Evolutionary conservation across 92 coral and sea anemone genomes (phyloP).

Genomic region (Porites lobata): DNA sequence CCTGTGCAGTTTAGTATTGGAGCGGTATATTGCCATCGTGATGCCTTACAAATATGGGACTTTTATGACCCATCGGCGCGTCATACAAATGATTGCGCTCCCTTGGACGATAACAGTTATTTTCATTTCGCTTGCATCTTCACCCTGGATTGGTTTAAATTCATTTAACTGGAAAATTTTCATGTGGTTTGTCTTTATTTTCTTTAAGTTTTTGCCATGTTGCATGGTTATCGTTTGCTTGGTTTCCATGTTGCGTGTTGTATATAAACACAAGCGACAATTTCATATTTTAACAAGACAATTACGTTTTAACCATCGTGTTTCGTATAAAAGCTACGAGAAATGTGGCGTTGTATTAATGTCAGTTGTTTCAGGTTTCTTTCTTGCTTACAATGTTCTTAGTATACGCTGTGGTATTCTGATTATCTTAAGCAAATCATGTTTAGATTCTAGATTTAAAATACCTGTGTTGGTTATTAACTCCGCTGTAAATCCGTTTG

Average conservation of each 20-base stretch:
- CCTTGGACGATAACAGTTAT: not conserved
- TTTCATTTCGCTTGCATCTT: not conserved
- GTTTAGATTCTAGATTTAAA: too few relatives aligned
- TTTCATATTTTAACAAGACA: not conserved
- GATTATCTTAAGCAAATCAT: too few relatives aligned
- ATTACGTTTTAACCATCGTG: not conserved
- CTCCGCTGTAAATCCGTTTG: too few relatives aligned
- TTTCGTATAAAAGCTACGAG: too few relatives aligned
- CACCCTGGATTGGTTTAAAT: not conserved
- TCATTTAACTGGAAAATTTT: not conserved
- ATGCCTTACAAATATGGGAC: not conserved
- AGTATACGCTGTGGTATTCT: not conserved
- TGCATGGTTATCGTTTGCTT: not conserved
- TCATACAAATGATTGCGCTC: not conserved
- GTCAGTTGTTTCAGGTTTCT: too few relatives aligned
- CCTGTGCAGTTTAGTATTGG: not conserved
- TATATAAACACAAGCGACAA: not conserved
- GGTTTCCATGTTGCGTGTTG: not conserved
- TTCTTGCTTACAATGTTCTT: too few relatives aligned
- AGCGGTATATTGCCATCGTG: too few relatives aligned
- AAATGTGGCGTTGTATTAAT: too few relatives aligned
- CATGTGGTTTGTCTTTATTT: not conserved
- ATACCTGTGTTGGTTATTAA: too few relatives aligned
- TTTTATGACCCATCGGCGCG: not conserved
- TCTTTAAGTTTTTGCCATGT: constrained; percentile 9